These are phyloP conservation scores for Periphyllus acericola DNA, from an alignment of 2,888 invertebrate genomes.

Conservation along the genomic window DNA sequence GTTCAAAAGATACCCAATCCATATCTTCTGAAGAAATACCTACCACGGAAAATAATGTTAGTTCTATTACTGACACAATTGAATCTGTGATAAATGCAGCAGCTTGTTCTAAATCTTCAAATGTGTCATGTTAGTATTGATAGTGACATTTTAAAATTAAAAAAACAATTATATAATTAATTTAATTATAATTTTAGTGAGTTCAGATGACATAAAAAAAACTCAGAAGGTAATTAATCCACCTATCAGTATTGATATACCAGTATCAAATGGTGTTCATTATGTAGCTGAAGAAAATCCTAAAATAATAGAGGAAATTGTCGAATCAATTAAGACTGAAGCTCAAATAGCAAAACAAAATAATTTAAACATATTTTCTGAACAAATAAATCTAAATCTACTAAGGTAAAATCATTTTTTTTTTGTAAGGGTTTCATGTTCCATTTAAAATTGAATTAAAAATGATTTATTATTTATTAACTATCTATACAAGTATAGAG, in stretches of 20 bases:
- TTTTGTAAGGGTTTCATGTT: background rate
- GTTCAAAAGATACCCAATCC: slow-evolving; percentile 47
- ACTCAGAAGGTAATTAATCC: slow-evolving; percentile 22
- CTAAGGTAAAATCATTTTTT: slow-evolving; percentile 41
- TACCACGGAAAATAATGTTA: slow-evolving; percentile 66
- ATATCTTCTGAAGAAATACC: slow-evolving; percentile 56
- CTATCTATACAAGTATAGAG: too few species aligned
- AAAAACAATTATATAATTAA: background rate
- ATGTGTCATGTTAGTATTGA: slow-evolving; percentile 44
- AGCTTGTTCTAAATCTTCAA: slow-evolving; percentile 65
- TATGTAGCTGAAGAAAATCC: slow-evolving; percentile 32
- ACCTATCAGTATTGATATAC: slow-evolving; percentile 34
- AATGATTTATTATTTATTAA: too few species aligned
- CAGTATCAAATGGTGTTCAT: slow-evolving; percentile 47
- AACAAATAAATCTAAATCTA: slow-evolving; percentile 53
- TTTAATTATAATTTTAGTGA: slow-evolving; percentile 18
- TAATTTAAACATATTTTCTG: slow-evolving; percentile 50
- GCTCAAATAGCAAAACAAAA: slow-evolving; percentile 53
- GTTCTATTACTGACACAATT: slow-evolving; percentile 70
- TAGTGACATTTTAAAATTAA: background rate
- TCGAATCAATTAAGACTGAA: slow-evolving; percentile 60
- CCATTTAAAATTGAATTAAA: background rate
- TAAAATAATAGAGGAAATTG: slow-evolving; percentile 45
- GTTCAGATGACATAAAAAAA: slow-evolving; percentile 6
- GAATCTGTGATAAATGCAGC: slow-evolving; percentile 71